Conservation (phyloP, 2,888 invertebrate species). For the Machimus atricapillus region DNA sequence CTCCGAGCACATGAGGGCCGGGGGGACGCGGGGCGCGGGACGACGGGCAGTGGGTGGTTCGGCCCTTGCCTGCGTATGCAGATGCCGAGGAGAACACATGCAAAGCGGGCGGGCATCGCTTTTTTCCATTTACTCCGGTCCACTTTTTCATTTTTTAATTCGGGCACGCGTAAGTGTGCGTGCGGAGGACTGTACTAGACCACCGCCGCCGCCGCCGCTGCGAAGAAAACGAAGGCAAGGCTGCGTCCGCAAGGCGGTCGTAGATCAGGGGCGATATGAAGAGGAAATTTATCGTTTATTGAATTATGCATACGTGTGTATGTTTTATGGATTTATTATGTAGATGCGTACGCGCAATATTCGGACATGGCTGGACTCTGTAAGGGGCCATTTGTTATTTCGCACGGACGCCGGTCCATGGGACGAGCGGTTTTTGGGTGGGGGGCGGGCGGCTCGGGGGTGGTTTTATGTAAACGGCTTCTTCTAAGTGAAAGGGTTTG, state of each 20-base stretch:
- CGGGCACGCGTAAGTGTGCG: conserved; percentile 26
- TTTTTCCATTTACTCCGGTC: not conserved
- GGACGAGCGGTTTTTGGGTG: not conserved
- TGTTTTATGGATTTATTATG: conserved; percentile 48
- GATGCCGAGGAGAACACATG: conserved; percentile 32
- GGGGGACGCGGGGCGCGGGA: not conserved
- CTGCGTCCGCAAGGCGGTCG: not conserved
- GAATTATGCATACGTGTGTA: conserved; percentile 49
- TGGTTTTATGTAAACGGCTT: conserved; percentile 38
- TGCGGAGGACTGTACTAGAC: conserved; percentile 3
- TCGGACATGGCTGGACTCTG: conserved; percentile 31
- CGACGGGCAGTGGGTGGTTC: not conserved
- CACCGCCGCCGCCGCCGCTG: not conserved
- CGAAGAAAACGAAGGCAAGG: not conserved
- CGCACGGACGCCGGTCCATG: not conserved
- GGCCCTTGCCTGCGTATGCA: conserved; percentile 14
- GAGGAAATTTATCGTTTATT: conserved; percentile 47
- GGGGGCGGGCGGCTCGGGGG: not conserved
- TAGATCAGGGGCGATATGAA: conserved; percentile 15
- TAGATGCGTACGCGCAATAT: conserved; percentile 48
- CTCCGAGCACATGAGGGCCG: not conserved
- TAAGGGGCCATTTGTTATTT: conserved; percentile 37
- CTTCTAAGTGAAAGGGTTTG: conserved; percentile 38
- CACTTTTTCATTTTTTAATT: conserved; percentile 34
- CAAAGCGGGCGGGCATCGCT: conserved; percentile 16